These are phyloP conservation scores for Thunnus thynnus DNA, from an alignment of 2,113 vertebrate species.

Conservation along the genomic window DNA sequence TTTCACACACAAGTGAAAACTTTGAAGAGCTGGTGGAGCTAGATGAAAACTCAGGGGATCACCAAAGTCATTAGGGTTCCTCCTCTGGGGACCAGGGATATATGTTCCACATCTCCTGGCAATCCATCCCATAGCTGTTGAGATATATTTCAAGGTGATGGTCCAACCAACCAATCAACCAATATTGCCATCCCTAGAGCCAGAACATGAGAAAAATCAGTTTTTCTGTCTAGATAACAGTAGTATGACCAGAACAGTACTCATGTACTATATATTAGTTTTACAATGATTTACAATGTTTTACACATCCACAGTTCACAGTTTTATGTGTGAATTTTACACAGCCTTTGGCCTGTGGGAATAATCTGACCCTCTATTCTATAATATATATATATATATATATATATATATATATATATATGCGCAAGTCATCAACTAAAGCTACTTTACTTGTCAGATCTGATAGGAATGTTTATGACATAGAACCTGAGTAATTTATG, in stretches of 20 bases:
- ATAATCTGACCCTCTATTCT: neutral
- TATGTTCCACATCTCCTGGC: neutral
- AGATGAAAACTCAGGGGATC: neutral
- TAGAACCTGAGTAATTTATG: neutral
- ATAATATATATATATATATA: too few relatives aligned
- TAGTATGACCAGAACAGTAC: neutral
- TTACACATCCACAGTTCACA: neutral
- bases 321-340: constrained; percentile 11
- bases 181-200: too few relatives aligned
- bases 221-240: neutral
- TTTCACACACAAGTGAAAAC: too few relatives aligned
- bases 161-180: too few relatives aligned
- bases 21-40: neutral
- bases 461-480: constrained; percentile 10
- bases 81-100: neutral
- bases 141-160: neutral
- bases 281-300: neutral
- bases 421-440: neutral
- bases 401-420: neutral
- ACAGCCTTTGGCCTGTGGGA: neutral
- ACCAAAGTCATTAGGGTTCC: neutral
- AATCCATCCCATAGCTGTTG: neutral
- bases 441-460: constrained; percentile 1
- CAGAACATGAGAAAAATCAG: too few relatives aligned
- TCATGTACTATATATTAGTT: neutral